phyloP scores from a whole-genome alignment of 2,113 vertebrate species.

The Polypterus senegalus region DNA sequence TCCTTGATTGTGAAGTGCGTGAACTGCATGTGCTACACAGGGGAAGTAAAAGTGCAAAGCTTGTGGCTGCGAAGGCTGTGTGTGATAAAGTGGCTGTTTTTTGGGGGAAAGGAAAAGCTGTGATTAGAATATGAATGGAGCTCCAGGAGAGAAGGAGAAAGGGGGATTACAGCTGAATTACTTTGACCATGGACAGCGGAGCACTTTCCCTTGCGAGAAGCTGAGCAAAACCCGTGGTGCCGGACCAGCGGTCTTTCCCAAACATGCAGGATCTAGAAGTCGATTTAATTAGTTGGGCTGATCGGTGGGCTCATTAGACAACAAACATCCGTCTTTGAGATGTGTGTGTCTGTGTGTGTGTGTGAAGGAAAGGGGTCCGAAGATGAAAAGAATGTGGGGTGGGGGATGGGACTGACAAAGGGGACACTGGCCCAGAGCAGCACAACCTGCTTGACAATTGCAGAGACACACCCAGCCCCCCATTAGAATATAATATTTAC shows the following conservation, averaged over 20 bases:
- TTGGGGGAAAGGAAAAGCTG: slow-evolving; percentile 89
- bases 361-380: too few species aligned
- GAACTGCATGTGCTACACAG: slow-evolving; percentile 49
- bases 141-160: slow-evolving; percentile 86
- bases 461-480: too few species aligned
- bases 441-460: too few species aligned
- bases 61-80: slow-evolving; percentile 58
- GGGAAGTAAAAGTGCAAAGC: slow-evolving; percentile 81
- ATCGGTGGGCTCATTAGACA: too few species aligned
- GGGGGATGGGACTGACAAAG: too few species aligned
- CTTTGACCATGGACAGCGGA: slow-evolving; percentile 83
- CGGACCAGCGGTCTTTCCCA: slow-evolving; percentile 6
- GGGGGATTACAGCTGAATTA: slow-evolving; percentile 92
- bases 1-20: slow-evolving; percentile 50
- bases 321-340: too few species aligned
- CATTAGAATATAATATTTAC: too few species aligned
- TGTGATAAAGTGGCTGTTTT: slow-evolving; percentile 79
- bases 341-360: too few species aligned
- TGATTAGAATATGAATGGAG: slow-evolving; percentile 99
- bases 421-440: too few species aligned
- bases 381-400: too few species aligned
- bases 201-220: slow-evolving; percentile 42
- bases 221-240: slow-evolving; percentile 11
- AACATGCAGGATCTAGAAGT: too few species aligned
- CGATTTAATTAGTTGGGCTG: too few species aligned